Evolutionary conservation across 2,797 vertebrate species (phyloP).

Genomic region (Scolopax bukidnonensis): DNA sequence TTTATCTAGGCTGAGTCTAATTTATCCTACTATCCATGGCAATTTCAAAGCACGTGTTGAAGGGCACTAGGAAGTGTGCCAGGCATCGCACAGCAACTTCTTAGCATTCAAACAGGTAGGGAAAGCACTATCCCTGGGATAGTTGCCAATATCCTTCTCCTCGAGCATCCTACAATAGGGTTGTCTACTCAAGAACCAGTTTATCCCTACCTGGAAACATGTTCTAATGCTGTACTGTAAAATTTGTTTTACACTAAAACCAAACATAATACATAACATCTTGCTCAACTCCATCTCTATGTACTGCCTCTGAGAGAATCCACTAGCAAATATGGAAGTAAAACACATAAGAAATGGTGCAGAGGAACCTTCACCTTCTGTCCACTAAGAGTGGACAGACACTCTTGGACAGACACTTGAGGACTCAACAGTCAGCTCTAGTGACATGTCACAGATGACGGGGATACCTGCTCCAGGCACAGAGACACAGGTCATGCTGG

Average conservation of each 20-base stretch:
- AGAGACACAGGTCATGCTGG: neutral
- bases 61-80: neutral
- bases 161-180: accelerated
- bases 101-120: neutral
- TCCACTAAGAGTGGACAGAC: too few species aligned
- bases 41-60: neutral
- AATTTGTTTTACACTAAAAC: neutral
- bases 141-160: neutral
- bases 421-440: neutral
- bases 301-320: neutral
- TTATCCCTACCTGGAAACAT: neutral
- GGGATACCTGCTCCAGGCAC: neutral
- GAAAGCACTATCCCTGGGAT: neutral
- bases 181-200: neutral
- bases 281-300: neutral
- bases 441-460: neutral
- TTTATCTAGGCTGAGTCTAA: neutral
- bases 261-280: accelerated
- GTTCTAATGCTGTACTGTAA: neutral
- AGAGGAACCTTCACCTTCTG: neutral
- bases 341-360: neutral
- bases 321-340: neutral
- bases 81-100: neutral
- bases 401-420: neutral
- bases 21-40: neutral